Evolutionary conservation across 2,113 vertebrate genomes (phyloP), one percentile per base, ranked within the genome.

Genomic region (Festucalex cinctus): DNA sequence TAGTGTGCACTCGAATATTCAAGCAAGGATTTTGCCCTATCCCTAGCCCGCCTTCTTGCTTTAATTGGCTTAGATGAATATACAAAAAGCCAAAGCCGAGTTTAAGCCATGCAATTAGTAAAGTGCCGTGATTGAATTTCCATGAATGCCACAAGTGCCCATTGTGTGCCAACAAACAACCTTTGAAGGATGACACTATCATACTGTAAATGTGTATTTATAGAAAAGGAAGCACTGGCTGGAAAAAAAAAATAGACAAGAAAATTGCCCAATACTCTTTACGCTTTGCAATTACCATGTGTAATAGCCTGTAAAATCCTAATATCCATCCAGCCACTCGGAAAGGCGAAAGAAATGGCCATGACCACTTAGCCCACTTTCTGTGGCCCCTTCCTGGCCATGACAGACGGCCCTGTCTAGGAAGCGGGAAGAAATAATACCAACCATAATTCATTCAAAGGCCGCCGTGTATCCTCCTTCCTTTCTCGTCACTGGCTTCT

Each of bases 281-380:
- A 89, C 88, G 89, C 85, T 84, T 79, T 85, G 83, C 88, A 91
- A 90, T 92, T 91, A 91, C 90, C 79, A 85, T 88, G 90, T 92
- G 89, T 90, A 91, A 92, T 92, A 92, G 91, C 78, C 91, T 91
- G 90, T 91, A 90, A 92, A 92, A 92, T 91, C 90, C 91, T 89
- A 87, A 91, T 90, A 90, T 91, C 88, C 89, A 88, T 80, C 74
- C 89, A 91, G 86, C 76, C 86, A 76, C 74, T 90, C 85, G 88
- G 89, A 91, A 90, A 91, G 85, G 78, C 85, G 84, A 83, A 88
- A 82, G 84, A 88, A 92, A 90, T 89, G 82, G 85, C 46, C 77
- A 83, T 79, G 80, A 68, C 86, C 87, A 89, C 85, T 90, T 92
- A 91, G 88, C 89, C 90, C 86, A 88, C 81, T 85, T 89, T 89